Evolutionary conservation across 2,113 vertebrate genomes (phyloP), one percentile per base, ranked within the genome.

Genomic region (Natator depressus): DNA sequence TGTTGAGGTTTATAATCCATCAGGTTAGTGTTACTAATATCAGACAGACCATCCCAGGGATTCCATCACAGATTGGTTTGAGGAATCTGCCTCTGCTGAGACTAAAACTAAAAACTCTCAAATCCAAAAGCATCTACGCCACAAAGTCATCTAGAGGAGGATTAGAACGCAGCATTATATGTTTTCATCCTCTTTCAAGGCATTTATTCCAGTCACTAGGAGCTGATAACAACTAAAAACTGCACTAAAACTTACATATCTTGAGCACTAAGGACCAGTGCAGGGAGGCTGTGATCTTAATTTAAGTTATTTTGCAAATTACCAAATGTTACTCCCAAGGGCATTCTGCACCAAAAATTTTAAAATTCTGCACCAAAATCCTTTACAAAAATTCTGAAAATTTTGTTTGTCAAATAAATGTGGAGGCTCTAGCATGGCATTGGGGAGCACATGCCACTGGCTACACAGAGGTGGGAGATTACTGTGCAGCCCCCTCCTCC

Each of bases 11-110:
- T 22, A 75, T 75, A 75, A 42, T 75, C 65, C 0, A 2, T 1
- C 0, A 1, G 20, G n/a, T 53, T 50, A 62, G 55, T 62, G 3
- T 2, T 0, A 1, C 76, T 0, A 0, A 0, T 2, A 17, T 59
- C 69, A 0, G 9, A 27, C n/a, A 82, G 2, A n/a, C 35, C 29
- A 25, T 10, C 17, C 2, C 29, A 0, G 0, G 84, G 1, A 11
- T n/a, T 35, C 16, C 62, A 69, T n/a, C 62, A n/a, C 72, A 76
- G 38, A 76, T 25, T 42, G 38, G 72, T 22, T 76, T 76, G 72
- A 10, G 2, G 72, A 46, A 42, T 76, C 11, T 76, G 38, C 24
- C 20, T 11, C 38, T 42, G 22, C 22, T 46, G 42, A 76, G 72
- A 46, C 72, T 42, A 76, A 22, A 25, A 42, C 72, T 76, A 25